Conservation (phyloP, 2,113 vertebrate species). For the Psittacula cyanocephala region DNA sequence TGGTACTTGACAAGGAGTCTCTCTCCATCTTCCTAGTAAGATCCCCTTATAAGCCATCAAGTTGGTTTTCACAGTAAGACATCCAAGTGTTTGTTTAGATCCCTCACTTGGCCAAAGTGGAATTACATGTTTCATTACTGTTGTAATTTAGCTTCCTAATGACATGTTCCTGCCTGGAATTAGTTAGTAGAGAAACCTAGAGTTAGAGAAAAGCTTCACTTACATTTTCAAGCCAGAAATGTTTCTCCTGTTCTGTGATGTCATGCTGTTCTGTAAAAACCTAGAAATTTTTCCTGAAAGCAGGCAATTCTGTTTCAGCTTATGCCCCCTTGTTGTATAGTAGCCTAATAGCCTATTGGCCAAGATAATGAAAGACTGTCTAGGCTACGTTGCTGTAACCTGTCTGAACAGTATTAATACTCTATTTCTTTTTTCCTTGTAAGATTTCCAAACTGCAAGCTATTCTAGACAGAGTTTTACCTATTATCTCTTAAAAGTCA, state of each 20-base stretch:
- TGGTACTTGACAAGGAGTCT: background rate
- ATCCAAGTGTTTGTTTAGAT: background rate
- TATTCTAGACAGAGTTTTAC: background rate
- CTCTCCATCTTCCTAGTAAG: background rate
- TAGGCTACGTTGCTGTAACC: background rate
- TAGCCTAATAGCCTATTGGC: background rate
- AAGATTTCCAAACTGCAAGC: background rate
- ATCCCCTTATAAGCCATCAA: background rate
- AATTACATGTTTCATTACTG: background rate
- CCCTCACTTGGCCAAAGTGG: background rate
- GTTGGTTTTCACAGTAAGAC: background rate
- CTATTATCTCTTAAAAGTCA: background rate
- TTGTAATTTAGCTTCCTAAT: background rate
- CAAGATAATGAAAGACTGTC: background rate
- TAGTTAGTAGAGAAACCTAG: background rate
- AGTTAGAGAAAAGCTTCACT: background rate
- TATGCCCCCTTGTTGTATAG: accelerated
- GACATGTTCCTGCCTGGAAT: background rate
- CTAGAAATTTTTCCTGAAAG: background rate
- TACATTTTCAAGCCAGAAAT: background rate
- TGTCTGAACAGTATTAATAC: background rate
- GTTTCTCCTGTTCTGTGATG: background rate
- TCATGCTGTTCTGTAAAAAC: background rate
- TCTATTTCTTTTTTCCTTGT: background rate
- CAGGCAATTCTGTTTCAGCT: background rate